These are phyloP conservation scores for Cepphus grylle DNA, from an alignment of 2,113 vertebrate genomes.

Conservation along the genomic window DNA sequence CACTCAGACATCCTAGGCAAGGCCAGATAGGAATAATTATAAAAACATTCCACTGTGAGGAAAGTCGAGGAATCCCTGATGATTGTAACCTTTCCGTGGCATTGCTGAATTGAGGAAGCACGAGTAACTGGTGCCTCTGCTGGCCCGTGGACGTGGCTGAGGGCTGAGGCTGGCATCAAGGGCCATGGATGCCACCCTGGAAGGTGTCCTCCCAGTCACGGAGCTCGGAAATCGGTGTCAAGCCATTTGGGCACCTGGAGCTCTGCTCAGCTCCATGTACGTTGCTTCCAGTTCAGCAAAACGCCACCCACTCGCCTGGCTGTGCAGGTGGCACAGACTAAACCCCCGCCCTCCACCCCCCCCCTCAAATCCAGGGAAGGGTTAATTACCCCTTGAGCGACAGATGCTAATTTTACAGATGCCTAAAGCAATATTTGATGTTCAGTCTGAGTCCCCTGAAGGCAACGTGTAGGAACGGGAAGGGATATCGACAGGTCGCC, in stretches of 20 bases:
- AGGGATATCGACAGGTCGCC: accelerated
- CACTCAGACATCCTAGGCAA: background rate
- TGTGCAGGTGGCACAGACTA: background rate
- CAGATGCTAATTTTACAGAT: background rate
- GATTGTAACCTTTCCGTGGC: accelerated
- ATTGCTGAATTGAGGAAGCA: background rate
- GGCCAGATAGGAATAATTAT: background rate
- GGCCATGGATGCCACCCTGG: too few species aligned
- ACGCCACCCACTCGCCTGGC: background rate
- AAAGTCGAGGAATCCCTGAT: background rate
- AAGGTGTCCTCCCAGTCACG: background rate
- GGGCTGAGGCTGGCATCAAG: background rate
- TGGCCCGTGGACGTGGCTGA: accelerated
- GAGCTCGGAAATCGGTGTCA: background rate
- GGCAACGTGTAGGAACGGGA: background rate
- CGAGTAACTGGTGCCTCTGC: background rate
- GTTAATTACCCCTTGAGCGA: background rate
- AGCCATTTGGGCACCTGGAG: background rate
- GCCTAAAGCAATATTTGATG: background rate
- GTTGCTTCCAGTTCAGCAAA: background rate
- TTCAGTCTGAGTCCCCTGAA: background rate
- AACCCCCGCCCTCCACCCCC: background rate
- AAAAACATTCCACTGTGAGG: background rate
- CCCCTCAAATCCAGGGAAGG: background rate
- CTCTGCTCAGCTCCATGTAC: background rate